These are phyloP conservation scores for Nerophis ophidion DNA, from an alignment of 2,113 vertebrate species.

Conservation along the genomic window DNA sequence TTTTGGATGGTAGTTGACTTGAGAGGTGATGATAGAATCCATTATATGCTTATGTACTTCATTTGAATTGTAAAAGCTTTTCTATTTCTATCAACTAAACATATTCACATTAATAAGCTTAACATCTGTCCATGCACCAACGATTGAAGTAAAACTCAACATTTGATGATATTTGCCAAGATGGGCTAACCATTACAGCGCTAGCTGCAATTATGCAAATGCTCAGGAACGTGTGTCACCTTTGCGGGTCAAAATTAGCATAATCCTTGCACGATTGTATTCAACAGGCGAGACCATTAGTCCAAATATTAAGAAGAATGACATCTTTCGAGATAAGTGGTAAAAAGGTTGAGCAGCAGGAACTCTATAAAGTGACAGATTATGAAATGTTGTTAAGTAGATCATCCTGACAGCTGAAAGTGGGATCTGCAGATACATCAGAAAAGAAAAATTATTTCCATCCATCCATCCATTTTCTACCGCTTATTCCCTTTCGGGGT, in stretches of 20 bases:
- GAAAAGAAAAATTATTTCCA: too few species aligned
- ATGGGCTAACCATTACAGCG: slow-evolving; percentile 12
- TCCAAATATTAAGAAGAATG: slow-evolving; percentile 31
- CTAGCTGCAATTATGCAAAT: slow-evolving; percentile 39
- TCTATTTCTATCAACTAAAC: neutral
- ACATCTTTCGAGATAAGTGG: slow-evolving; percentile 26
- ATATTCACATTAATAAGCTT: neutral
- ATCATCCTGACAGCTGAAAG: slow-evolving; percentile 27
- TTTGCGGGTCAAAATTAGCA: slow-evolving; percentile 40
- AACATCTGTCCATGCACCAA: slow-evolving; percentile 11
- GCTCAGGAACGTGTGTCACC: slow-evolving; percentile 3
- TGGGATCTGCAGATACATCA: slow-evolving; percentile 9
- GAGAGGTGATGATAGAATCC: neutral
- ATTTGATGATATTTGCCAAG: slow-evolving; percentile 33
- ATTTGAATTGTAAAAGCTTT: neutral
- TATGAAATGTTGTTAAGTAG: slow-evolving; percentile 35
- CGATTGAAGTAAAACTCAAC: slow-evolving; percentile 3
- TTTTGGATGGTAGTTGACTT: neutral
- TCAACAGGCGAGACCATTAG: slow-evolving; percentile 21
- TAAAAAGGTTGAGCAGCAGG: slow-evolving; percentile 38
- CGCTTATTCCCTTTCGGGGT: too few species aligned
- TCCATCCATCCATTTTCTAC: too few species aligned
- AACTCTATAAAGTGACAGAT: slow-evolving; percentile 24
- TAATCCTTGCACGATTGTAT: slow-evolving; percentile 37
- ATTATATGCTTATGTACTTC: neutral